Evolutionary conservation across 2,113 vertebrate species (phyloP).

Genomic region (Ciconia stormi): DNA sequence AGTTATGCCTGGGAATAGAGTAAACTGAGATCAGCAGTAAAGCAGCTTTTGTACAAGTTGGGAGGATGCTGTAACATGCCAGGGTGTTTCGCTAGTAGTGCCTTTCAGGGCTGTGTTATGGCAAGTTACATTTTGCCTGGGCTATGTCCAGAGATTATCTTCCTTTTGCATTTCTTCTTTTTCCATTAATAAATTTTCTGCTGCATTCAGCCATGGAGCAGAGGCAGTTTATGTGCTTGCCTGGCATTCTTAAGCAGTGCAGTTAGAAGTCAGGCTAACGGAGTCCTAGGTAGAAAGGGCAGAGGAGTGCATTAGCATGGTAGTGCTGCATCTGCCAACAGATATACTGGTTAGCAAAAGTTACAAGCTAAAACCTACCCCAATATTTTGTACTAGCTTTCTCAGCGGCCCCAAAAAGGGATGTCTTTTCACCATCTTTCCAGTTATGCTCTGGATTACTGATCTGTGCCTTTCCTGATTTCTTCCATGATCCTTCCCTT

Average conservation of each 20-base stretch:
- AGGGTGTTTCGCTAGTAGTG: constrained; percentile 10
- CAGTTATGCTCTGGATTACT: not conserved
- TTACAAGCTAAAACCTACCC: not conserved
- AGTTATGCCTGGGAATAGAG: not conserved
- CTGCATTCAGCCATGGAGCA: not conserved
- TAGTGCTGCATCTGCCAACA: not conserved
- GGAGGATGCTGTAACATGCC: constrained; percentile 40
- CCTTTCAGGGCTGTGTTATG: constrained; percentile 8
- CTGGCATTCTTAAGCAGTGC: not conserved
- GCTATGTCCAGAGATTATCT: not conserved
- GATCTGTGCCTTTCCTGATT: not conserved
- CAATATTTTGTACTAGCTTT: not conserved
- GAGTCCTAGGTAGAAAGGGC: not conserved
- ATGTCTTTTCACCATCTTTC: not conserved
- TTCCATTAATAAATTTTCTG: not conserved
- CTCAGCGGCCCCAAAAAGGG: not conserved
- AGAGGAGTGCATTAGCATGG: not conserved
- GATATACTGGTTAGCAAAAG: not conserved
- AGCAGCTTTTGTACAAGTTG: constrained; percentile 1
- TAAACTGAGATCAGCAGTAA: constrained; percentile 45
- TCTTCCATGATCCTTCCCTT: not conserved
- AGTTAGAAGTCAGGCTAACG: not conserved
- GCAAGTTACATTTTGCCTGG: constrained; percentile 39
- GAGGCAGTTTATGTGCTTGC: not conserved
- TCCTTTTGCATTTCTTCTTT: not conserved